phyloP scores from a whole-genome alignment of 2,113 vertebrate species.

The Eretmochelys imbricata region DNA sequence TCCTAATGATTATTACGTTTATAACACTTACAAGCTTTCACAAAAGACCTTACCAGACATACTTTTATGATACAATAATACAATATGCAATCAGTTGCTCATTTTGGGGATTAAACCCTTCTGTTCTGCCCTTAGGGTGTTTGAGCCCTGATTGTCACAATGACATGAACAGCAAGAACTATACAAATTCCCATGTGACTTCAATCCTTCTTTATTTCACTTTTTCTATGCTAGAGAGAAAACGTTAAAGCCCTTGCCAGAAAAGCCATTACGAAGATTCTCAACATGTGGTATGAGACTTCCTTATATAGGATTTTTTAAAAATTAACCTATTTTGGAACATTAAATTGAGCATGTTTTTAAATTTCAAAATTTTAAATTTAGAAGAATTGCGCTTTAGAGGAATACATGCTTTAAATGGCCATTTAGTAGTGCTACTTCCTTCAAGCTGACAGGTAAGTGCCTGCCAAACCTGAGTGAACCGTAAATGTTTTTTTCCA shows the following conservation, averaged over 20 bases:
- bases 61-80: not conserved
- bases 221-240: not conserved
- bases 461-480: not conserved
- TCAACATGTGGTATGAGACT: not conserved
- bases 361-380: not conserved
- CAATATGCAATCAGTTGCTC: not conserved
- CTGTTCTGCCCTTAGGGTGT: not conserved
- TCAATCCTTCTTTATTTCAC: not conserved
- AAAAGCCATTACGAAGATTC: not conserved
- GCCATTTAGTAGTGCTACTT: not conserved
- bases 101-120: not conserved
- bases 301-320: not conserved
- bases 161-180: not conserved
- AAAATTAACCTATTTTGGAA: not conserved
- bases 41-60: not conserved
- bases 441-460: not conserved
- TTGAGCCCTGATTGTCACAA: not conserved
- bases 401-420: not conserved
- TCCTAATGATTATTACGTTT: not conserved
- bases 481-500: not conserved
- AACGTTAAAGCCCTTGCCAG: not conserved
- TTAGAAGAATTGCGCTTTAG: not conserved
- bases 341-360: not conserved
- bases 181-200: not conserved
- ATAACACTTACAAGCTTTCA: not conserved